Evolutionary conservation across 2,113 vertebrate genomes (phyloP).

Genomic region (Phalacrocorax brasilianus): DNA sequence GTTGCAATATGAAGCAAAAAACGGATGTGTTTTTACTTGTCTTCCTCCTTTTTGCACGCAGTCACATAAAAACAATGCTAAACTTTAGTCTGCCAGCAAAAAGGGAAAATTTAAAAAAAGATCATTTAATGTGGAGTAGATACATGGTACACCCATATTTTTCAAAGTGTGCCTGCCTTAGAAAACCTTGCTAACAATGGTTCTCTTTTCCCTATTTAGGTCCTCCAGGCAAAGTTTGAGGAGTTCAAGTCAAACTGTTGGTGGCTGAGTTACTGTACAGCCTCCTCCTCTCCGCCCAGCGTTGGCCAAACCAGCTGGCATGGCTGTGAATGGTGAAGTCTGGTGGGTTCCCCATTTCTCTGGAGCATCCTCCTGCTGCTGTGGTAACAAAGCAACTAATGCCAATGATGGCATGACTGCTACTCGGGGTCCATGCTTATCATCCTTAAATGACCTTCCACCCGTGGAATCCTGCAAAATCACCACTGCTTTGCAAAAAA

Average conservation of each 20-base stretch:
- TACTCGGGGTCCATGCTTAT: neutral
- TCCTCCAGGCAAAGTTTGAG: neutral
- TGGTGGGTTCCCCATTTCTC: neutral
- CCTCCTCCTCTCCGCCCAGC: accelerated
- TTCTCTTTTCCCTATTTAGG: neutral
- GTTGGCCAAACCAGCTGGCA: neutral
- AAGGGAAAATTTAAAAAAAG: neutral
- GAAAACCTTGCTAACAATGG: neutral
- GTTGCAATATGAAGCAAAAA: neutral
- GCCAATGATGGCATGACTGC: neutral
- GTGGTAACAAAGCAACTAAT: neutral
- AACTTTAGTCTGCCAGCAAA: neutral
- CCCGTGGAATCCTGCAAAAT: accelerated
- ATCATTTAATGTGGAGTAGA: neutral
- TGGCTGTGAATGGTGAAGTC: neutral
- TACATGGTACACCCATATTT: neutral
- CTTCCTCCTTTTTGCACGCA: neutral
- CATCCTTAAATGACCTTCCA: neutral
- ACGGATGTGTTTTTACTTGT: neutral
- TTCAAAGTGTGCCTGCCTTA: neutral
- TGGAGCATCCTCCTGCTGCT: neutral
- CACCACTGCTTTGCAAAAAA: neutral
- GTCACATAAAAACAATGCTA: neutral
- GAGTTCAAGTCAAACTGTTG: neutral
- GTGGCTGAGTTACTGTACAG: neutral